phyloP scores from a whole-genome alignment of 2,797 vertebrate species.

The Muscicapa comitata region DNA sequence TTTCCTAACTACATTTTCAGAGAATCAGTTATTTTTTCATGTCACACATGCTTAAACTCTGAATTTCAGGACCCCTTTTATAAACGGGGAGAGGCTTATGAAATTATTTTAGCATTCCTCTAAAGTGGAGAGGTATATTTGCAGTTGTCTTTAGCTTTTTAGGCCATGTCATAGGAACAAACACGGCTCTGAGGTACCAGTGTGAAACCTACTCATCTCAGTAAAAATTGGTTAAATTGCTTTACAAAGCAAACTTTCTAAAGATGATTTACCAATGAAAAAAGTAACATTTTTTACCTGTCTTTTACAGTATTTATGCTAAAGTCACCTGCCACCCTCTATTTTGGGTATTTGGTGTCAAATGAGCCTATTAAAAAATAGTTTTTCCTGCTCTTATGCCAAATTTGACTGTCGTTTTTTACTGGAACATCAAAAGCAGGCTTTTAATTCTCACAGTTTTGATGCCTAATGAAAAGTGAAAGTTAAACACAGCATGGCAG shows the following conservation, averaged over 20 bases:
- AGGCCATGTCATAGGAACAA: not conserved
- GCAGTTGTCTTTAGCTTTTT: not conserved
- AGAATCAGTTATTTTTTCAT: not conserved
- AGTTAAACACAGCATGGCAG: constrained; percentile 80
- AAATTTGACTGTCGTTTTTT: constrained; percentile 75
- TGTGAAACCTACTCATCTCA: not conserved
- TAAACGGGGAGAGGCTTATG: not conserved
- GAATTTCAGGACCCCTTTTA: not conserved
- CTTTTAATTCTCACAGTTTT: constrained; percentile 80
- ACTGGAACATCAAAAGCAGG: constrained; percentile 76
- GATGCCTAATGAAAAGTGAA: constrained; percentile 80
- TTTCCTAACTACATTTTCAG: not conserved
- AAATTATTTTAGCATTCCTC: not conserved
- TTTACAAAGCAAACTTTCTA: not conserved
- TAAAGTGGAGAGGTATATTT: not conserved
- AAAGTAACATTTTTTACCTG: constrained; percentile 21
- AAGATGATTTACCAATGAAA: not conserved
- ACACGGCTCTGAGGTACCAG: not conserved
- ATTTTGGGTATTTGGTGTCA: constrained; percentile 54
- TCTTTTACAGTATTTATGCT: not conserved
- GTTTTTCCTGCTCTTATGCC: constrained; percentile 71
- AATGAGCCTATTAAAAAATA: not conserved
- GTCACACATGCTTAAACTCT: not conserved
- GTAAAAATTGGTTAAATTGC: not conserved
- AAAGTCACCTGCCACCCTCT: not conserved